Conservation (phyloP, 2,797 vertebrate species). For the Fundulus diaphanus region DNA sequence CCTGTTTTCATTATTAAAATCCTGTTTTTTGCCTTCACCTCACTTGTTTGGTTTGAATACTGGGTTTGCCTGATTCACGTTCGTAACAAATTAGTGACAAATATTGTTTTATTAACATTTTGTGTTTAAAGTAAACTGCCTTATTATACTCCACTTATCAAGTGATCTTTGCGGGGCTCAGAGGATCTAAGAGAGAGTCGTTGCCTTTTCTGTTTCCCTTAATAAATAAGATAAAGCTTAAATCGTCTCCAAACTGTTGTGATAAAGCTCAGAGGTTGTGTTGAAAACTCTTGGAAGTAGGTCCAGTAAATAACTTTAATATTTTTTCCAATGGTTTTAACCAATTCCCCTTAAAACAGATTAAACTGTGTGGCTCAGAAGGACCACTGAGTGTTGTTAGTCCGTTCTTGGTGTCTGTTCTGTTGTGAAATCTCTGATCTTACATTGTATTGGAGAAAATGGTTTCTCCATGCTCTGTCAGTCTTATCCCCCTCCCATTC, state of each 20-base stretch:
- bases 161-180: background rate
- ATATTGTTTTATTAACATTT: too few species aligned
- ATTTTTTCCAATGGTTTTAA: background rate
- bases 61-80: too few species aligned
- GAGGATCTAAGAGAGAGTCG: background rate
- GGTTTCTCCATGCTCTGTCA: slow-evolving; percentile 46
- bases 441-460: slow-evolving; percentile 47
- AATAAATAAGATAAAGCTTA: background rate
- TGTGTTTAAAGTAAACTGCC: too few species aligned
- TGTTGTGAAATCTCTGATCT: slow-evolving; percentile 35
- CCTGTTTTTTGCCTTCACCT: too few species aligned
- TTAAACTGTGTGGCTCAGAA: slow-evolving; percentile 15
- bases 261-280: background rate
- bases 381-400: slow-evolving; percentile 22
- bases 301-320: too few species aligned
- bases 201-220: background rate
- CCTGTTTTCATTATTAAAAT: too few species aligned
- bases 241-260: background rate
- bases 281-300: background rate
- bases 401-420: slow-evolving; percentile 39
- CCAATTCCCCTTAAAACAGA: slow-evolving; percentile 31
- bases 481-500: slow-evolving; percentile 48
- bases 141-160: too few species aligned
- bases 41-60: too few species aligned
- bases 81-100: too few species aligned